These are phyloP conservation scores for Synchiropus splendidus DNA, from an alignment of 2,113 vertebrate genomes.

Conservation along the genomic window DNA sequence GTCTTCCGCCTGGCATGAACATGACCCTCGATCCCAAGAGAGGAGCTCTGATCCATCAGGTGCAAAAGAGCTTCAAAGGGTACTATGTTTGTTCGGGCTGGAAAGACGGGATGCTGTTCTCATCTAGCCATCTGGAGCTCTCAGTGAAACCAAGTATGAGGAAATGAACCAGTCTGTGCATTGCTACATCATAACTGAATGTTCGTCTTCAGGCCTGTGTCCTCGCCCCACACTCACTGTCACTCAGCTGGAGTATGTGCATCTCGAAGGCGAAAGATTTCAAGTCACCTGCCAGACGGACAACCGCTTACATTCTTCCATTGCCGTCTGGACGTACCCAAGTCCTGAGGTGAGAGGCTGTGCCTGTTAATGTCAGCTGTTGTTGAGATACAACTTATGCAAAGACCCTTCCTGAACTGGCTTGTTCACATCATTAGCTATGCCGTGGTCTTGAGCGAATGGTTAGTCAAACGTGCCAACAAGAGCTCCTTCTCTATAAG, in stretches of 20 bases:
- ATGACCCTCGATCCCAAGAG: constrained; percentile 39
- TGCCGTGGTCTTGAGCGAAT: background rate
- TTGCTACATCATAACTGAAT: background rate
- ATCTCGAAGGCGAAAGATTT: constrained; percentile 73
- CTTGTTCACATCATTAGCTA: background rate
- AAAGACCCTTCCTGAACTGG: no score
- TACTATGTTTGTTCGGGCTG: constrained; percentile 63
- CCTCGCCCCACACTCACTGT: constrained; percentile 1
- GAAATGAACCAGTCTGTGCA: background rate
- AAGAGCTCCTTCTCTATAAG: no score
- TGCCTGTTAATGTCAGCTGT: no score
- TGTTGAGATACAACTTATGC: no score
- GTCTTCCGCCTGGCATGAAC: constrained; percentile 35
- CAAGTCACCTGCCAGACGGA: constrained; percentile 61
- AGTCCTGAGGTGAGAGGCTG: constrained; percentile 40
- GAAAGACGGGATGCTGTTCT: constrained; percentile 24
- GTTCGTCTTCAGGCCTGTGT: constrained; percentile 2
- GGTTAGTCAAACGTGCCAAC: no score
- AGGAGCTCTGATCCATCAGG: constrained; percentile 65
- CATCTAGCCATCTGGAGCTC: constrained; percentile 49
- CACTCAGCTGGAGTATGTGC: constrained; percentile 50
- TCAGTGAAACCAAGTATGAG: constrained; percentile 63
- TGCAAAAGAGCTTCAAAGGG: constrained; percentile 37
- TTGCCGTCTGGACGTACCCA: constrained; percentile 52
- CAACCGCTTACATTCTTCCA: constrained; percentile 31